These are phyloP conservation scores for Xanthorhoe spadicearia DNA, from an alignment of 2,888 invertebrate genomes.

Conservation along the genomic window DNA sequence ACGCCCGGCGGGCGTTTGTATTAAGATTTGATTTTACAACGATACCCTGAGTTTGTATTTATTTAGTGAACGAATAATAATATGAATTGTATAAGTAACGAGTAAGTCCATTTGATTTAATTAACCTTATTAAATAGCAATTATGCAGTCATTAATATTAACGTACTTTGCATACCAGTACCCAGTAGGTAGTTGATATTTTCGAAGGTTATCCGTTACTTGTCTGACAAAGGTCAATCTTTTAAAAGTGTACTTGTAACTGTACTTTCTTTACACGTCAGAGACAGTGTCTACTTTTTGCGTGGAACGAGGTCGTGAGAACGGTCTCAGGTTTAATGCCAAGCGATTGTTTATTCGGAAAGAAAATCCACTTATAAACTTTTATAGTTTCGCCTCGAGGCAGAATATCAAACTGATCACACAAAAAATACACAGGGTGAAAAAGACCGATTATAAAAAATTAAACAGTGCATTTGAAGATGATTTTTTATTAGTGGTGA, in stretches of 20 bases:
- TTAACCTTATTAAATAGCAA: neutral
- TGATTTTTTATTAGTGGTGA: neutral
- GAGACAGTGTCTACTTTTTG: neutral
- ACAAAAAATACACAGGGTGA: neutral
- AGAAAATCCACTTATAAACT: slow-evolving; percentile 17
- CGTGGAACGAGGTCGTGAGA: slow-evolving; percentile 21
- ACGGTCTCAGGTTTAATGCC: slow-evolving; percentile 10
- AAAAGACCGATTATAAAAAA: neutral
- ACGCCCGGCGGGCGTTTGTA: too few relatives aligned
- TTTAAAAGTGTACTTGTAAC: slow-evolving; percentile 13
- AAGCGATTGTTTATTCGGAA: slow-evolving; percentile 19
- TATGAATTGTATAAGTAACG: neutral
- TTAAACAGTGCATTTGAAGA: neutral
- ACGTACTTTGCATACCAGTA: slow-evolving; percentile 1
- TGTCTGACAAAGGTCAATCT: slow-evolving; percentile 14
- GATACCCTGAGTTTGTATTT: too few relatives aligned
- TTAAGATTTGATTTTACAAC: too few relatives aligned
- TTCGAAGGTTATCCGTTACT: slow-evolving; percentile 9
- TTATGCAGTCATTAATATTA: neutral
- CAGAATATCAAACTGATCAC: slow-evolving; percentile 7
- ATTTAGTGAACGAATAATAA: too few relatives aligned
- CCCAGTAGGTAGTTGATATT: slow-evolving; percentile 11
- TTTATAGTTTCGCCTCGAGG: slow-evolving; percentile 6
- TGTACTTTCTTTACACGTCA: slow-evolving; percentile 12
- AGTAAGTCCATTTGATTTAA: neutral